phyloP scores from a whole-genome alignment of 2,113 vertebrate species.

The Prunella himalayana region DNA sequence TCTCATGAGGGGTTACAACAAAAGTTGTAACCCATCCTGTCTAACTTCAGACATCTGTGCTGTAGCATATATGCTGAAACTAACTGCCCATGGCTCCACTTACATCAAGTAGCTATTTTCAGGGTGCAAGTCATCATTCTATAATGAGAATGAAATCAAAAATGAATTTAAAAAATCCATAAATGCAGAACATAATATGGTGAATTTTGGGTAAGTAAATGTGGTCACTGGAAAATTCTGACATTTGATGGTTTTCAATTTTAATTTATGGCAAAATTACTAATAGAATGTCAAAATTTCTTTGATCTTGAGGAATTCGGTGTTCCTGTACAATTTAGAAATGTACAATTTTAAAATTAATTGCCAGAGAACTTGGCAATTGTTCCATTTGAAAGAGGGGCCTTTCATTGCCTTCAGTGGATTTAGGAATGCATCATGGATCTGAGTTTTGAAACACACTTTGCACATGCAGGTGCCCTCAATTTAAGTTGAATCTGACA shows the following conservation, averaged over 20 bases:
- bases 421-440: not conserved
- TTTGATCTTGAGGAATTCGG: not conserved
- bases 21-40: not conserved
- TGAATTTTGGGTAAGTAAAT: not conserved
- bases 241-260: not conserved
- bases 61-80: not conserved
- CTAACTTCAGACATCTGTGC: not conserved
- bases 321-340: not conserved
- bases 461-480: not conserved
- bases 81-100: not conserved
- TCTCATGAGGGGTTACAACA: not conserved
- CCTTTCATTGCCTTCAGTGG: not conserved
- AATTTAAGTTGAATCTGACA: not conserved
- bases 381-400: not conserved
- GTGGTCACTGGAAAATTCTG: not conserved
- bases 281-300: not conserved
- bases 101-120: not conserved
- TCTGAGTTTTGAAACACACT: not conserved
- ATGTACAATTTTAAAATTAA: not conserved
- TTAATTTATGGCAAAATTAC: not conserved
- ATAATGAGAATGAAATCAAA: not conserved
- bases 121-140: not conserved
- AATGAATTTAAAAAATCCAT: accelerated
- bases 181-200: not conserved
- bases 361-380: not conserved